A percentile compares a stretch with the other conserved stretches of the same genome.
Conservation (phyloP, 2,113 vertebrate species). For the Microcebus lehilahytsara region DNA sequence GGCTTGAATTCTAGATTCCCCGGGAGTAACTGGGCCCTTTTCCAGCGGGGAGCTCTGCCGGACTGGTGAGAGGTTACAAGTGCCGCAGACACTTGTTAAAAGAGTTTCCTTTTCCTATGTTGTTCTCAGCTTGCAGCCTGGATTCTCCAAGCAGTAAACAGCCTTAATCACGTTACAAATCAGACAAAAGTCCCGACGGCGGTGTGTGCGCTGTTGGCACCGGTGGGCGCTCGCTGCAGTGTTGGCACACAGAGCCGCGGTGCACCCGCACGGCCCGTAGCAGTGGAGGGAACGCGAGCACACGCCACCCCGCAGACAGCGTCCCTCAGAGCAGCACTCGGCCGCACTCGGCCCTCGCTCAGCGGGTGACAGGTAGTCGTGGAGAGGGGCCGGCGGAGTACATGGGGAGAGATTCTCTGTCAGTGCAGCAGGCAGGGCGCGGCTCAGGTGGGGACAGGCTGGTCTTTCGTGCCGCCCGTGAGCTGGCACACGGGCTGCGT, state of each 20-base stretch:
- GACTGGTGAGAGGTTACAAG: background rate
- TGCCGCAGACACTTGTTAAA: no score
- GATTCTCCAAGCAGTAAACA: background rate
- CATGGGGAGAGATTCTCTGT: background rate
- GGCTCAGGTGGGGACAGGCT: background rate
- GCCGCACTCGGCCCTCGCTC: no score
- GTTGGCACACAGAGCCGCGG: fast-evolving
- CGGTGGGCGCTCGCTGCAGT: background rate
- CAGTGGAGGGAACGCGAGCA: background rate
- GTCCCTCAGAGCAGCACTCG: background rate
- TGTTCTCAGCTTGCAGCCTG: background rate
- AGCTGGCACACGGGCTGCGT: fast-evolving
- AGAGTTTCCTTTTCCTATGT: background rate
- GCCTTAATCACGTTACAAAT: background rate
- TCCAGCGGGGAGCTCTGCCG: no score
- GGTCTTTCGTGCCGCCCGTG: background rate
- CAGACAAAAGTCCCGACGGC: background rate
- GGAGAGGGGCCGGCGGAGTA: background rate
- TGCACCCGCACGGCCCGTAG: background rate
- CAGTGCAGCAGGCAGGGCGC: no score
- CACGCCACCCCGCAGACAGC: no score
- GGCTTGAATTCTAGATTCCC: background rate
- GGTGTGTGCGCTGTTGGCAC: fast-evolving
- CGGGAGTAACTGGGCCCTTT: background rate
- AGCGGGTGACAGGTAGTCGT: no score